Conservation (phyloP, 2,797 vertebrate species). For the Urophycis tenuis region DNA sequence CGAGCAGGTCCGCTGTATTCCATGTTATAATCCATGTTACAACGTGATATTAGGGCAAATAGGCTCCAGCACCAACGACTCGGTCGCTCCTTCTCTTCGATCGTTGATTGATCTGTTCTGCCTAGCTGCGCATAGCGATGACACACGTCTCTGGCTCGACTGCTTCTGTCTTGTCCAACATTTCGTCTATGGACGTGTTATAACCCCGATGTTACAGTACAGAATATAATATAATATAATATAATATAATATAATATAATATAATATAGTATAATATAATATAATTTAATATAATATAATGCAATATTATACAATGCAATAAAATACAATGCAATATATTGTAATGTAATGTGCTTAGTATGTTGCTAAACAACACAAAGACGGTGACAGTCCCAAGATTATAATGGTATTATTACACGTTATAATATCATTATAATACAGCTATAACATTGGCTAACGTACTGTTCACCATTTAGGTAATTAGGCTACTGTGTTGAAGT, state of each 20-base stretch:
- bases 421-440: background rate
- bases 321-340: no score
- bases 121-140: constrained; percentile 12
- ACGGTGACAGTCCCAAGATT: background rate
- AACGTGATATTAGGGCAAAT: background rate
- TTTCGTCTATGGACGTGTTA: background rate
- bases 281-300: no score
- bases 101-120: constrained; percentile 28
- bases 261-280: no score
- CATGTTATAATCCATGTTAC: no score
- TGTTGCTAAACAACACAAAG: background rate
- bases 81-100: background rate
- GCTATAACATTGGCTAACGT: no score
- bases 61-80: background rate
- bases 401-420: background rate
- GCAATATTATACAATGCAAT: no score
- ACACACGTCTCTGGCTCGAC: background rate
- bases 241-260: background rate
- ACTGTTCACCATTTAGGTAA: no score
- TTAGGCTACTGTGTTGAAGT: no score
- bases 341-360: no score
- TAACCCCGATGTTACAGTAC: no score
- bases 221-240: background rate
- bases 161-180: background rate
- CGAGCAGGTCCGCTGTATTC: no score